Percentiles rank a stretch among this genome's conserved stretches.
phyloP scores from a whole-genome alignment of 2,888 invertebrate genomes.

The Cephalotes varians region DNA sequence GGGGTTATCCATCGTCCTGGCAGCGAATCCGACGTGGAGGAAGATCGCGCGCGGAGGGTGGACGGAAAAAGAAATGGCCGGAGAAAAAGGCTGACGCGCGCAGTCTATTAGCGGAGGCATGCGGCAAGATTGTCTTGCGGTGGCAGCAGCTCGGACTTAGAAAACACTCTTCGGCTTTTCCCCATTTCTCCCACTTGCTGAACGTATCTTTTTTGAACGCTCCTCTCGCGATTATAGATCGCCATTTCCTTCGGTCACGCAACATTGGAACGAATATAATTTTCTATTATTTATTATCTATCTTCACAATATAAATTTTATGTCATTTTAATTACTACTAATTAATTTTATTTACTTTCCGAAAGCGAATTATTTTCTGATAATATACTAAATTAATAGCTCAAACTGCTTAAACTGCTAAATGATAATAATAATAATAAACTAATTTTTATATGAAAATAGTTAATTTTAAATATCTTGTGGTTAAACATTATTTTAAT shows the following conservation, averaged over 20 bases:
- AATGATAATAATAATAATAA: neutral
- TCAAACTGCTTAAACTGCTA: neutral
- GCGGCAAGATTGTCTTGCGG: conserved; percentile 74
- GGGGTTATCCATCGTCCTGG: conserved; percentile 75
- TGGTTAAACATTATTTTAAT: neutral
- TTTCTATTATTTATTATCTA: neutral
- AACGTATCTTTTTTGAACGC: conserved; percentile 54
- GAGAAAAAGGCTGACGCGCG: conserved; percentile 72
- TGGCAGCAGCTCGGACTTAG: conserved; percentile 50
- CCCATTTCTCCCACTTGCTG: conserved; percentile 62
- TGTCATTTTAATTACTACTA: neutral
- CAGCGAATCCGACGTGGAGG: conserved; percentile 68
- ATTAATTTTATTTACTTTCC: neutral
- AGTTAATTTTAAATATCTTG: neutral
- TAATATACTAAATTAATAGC: neutral
- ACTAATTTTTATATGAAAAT: neutral
- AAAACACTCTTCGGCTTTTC: conserved; percentile 60
- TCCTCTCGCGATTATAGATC: conserved; percentile 63
- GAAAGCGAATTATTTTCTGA: neutral
- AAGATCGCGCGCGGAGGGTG: conserved; percentile 20
- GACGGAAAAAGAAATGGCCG: conserved; percentile 21
- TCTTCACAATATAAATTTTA: neutral
- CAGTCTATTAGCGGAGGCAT: conserved; percentile 75
- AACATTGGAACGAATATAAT: neutral
- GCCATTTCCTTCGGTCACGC: conserved; percentile 54